Conservation (phyloP, 2,888 invertebrate genomes). For the Aproaerema taeniolella region DNA sequence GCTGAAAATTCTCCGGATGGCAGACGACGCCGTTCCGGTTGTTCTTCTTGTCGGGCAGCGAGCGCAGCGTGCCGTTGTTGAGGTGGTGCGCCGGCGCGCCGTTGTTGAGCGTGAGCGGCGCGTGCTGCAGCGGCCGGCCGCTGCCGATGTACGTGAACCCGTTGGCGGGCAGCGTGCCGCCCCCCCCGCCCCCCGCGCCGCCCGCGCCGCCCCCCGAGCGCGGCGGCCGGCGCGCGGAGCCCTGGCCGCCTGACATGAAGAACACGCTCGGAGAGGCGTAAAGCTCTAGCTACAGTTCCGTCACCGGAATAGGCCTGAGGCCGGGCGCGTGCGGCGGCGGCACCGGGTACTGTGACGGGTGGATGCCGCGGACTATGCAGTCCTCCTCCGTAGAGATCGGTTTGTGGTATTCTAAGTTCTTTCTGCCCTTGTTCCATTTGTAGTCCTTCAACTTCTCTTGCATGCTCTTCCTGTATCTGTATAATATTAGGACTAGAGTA, state of each 20-base stretch:
- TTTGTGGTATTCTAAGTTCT: conserved; percentile 93
- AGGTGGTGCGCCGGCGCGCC: conserved; percentile 69
- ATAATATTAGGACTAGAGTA: conserved; percentile 84
- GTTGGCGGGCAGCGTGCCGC: conserved; percentile 81
- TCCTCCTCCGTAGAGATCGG: conserved; percentile 91
- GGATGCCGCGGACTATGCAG: conserved; percentile 84
- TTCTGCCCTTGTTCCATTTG: conserved; percentile 88
- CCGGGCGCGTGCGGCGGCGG: conserved; percentile 68
- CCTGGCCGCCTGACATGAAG: conserved; percentile 82
- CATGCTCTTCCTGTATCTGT: conserved; percentile 87
- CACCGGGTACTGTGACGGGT: conserved; percentile 73
- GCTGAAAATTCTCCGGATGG: conserved; percentile 71
- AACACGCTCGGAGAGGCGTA: conserved; percentile 92
- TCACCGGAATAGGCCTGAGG: conserved; percentile 87
- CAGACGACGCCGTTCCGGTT: conserved; percentile 64
- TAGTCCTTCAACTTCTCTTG: conserved; percentile 90
- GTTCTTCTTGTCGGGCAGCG: conserved; percentile 66
- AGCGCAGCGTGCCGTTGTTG: conserved; percentile 72
- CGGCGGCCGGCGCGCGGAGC: conserved; percentile 67
- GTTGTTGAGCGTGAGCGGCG: conserved; percentile 70
- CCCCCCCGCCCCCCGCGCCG: conserved; percentile 26
- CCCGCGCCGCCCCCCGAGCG: conserved; percentile 75
- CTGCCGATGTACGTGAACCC: conserved; percentile 87
- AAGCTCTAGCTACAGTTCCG: conserved; percentile 97
- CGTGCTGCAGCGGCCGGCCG: conserved; percentile 65